Base-by-base conservation (phyloP, 2,113 vertebrate species). In the Pomatostomus ruficeps region DNA sequence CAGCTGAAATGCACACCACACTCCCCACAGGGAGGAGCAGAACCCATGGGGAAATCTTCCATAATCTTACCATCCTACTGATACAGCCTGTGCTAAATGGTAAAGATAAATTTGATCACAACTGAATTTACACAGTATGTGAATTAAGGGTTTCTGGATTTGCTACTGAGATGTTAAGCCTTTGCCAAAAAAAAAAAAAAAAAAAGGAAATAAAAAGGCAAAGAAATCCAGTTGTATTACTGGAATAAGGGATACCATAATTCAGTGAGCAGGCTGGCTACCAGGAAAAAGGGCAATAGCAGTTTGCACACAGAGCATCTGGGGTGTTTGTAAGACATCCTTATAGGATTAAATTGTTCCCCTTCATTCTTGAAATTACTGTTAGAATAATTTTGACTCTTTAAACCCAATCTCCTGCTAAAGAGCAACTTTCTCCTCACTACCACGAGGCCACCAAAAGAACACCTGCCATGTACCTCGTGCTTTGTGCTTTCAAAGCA, bases 381-480 rank as follows among this genome's bases (percentile, higher is more conserved):
- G 4, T 21, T 55, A 23, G 12, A 75, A 40, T 31, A 40, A 75
- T 72, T 71, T 70, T 21, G 24, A 21, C 38, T 58, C 80, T 57
- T 35, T 42, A 82, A 88, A 29, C 2, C 22, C 2, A 66, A 46
- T 20, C 14, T 5, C 20, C 9, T 70, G 49, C 43, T 83, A 43
- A 31, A 51, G 12, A 76, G 5, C 18, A 91, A 45, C 58, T 16
- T 54, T 36, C n/a, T 43, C 15, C 58, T 76, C 12, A 5, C 21
- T 66, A 62, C 21, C 21, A 57, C 10, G 52, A 63, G 13, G 18
- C 12, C 77, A 62, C 20, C 52, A 51, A 54, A 73, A 82, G 11
- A 75, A 24, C 11, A 84, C 2, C 33, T 83, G 38, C 20, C 23
- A 61, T 0, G 0, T 11, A 52, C 7, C 8, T 31, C 22, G 5